Conservation (phyloP, 2,888 invertebrate genomes). For the Drosophila parthenogenetica region DNA sequence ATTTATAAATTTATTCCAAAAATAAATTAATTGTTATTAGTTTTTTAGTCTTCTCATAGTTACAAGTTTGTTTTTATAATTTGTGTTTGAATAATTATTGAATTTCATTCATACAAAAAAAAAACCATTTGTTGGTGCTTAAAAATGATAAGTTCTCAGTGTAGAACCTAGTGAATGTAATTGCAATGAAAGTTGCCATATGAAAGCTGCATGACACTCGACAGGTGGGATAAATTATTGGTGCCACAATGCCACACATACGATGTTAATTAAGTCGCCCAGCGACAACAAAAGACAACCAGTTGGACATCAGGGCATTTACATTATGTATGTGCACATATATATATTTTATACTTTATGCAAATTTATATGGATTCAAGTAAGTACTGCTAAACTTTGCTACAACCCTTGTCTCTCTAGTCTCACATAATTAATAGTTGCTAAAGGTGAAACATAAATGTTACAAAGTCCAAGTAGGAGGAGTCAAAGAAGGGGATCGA, state of each 20-base stretch:
- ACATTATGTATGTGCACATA: constrained; percentile 11
- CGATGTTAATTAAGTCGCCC: constrained; percentile 71
- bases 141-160: no score
- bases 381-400: constrained; percentile 69
- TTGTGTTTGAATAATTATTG: no score
- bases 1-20: no score
- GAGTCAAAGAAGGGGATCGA: neutral
- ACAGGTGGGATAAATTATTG: constrained; percentile 51
- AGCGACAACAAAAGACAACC: constrained; percentile 37
- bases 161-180: constrained; percentile 7
- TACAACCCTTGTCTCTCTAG: constrained; percentile 36
- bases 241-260: constrained; percentile 48
- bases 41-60: no score
- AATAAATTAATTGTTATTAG: no score
- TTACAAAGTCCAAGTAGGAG: constrained; percentile 17
- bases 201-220: neutral
- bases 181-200: constrained; percentile 6
- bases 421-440: constrained; percentile 66
- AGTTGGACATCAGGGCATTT: constrained; percentile 46
- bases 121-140: no score
- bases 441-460: constrained; percentile 68
- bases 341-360: constrained; percentile 43
- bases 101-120: no score
- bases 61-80: no score
- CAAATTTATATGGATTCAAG: constrained; percentile 69